Conservation (phyloP, 2,888 invertebrate genomes). For the Oscheius onirici region DNA sequence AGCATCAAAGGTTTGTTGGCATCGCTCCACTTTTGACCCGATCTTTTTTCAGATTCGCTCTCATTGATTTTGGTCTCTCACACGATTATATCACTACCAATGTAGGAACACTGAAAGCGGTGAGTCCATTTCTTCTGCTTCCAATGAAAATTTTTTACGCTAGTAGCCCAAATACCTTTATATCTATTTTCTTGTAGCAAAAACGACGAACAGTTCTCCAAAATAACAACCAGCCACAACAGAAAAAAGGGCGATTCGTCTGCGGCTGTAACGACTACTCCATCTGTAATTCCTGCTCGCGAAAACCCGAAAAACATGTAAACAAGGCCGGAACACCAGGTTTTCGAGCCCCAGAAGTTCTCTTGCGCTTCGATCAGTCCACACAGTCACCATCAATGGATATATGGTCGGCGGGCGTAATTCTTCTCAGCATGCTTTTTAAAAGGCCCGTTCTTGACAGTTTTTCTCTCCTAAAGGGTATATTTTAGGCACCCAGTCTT, state of each 20-base stretch:
- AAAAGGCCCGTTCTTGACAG: no score
- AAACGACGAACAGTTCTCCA: slow-evolving; percentile 4
- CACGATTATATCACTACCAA: slow-evolving; percentile 74
- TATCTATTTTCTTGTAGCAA: slow-evolving; percentile 1
- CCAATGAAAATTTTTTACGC: no score
- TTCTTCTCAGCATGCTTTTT: slow-evolving; percentile 82
- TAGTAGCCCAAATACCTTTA: no score
- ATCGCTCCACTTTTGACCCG: background rate
- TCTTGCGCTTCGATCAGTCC: slow-evolving; percentile 78
- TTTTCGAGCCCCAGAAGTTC: slow-evolving; percentile 86
- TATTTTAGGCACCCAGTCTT: slow-evolving; percentile 38
- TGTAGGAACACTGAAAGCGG: background rate
- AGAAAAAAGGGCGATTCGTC: slow-evolving; percentile 40
- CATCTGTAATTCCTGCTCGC: slow-evolving; percentile 79
- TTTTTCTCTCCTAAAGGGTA: no score
- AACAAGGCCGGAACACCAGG: slow-evolving; percentile 85
- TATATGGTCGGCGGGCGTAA: slow-evolving; percentile 88
- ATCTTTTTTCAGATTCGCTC: slow-evolving; percentile 74
- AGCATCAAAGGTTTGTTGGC: slow-evolving; percentile 54
- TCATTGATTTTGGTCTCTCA: slow-evolving; percentile 90
- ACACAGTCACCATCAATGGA: slow-evolving; percentile 84
- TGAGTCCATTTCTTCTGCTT: background rate
- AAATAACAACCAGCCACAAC: background rate
- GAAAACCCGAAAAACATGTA: slow-evolving; percentile 38
- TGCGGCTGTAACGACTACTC: slow-evolving; percentile 79